These are phyloP conservation scores for Peromyscus nudipes DNA, from an alignment of 2,797 vertebrate species.

Conservation along the genomic window DNA sequence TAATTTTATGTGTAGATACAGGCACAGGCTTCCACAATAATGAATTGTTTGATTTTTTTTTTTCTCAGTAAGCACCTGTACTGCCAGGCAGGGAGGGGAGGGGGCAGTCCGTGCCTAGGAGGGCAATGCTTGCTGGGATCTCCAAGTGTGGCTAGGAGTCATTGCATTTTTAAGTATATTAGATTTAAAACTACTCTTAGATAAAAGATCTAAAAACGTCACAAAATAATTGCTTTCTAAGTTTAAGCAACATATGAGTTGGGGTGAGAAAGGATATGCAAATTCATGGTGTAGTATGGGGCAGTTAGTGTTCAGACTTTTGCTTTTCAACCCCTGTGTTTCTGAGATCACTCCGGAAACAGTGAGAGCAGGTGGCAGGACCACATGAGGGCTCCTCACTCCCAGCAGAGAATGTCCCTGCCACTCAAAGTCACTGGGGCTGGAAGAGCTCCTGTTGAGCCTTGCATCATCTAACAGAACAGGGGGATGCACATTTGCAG, in stretches of 20 bases:
- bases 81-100: neutral
- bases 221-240: neutral
- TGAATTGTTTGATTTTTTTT: constrained; percentile 49
- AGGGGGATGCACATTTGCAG: constrained; percentile 14
- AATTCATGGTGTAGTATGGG: neutral
- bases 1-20: neutral
- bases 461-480: constrained; percentile 14
- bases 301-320: neutral
- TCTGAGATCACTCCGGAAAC: neutral
- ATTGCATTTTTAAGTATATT: neutral
- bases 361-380: constrained; percentile 45
- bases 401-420: constrained; percentile 64
- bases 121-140: neutral
- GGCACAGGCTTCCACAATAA: neutral
- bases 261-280: neutral
- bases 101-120: neutral
- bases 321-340: neutral
- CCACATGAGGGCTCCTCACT: constrained; percentile 27
- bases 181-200: neutral
- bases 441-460: constrained; percentile 39
- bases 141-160: neutral
- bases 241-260: neutral
- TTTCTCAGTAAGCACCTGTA: neutral
- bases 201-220: neutral
- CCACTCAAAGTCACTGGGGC: constrained; percentile 77